Conservation (phyloP, 2,888 invertebrate genomes). For the Cylloceria caligata region DNA sequence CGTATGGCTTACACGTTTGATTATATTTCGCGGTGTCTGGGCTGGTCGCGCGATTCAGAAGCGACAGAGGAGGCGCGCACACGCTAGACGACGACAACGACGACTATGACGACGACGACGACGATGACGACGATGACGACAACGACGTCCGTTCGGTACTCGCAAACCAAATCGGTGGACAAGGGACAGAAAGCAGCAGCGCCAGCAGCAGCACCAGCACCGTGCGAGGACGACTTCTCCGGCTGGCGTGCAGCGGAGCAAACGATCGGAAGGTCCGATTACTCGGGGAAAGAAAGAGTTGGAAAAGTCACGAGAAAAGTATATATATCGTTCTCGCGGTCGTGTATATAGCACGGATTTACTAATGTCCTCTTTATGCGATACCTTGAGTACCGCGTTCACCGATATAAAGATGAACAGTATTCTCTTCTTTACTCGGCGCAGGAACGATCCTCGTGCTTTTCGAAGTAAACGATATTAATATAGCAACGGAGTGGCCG, state of each 20-base stretch:
- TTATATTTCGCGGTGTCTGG: conserved; percentile 63
- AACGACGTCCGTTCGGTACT: conserved; percentile 26
- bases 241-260: conserved; percentile 39
- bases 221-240: conserved; percentile 48
- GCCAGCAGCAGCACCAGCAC: conserved; percentile 7
- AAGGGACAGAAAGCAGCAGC: not conserved
- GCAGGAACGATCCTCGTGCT: not conserved
- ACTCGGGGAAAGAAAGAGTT: conserved; percentile 59
- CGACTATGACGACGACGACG: too few species aligned
- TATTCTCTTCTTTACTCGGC: conserved; percentile 2
- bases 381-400: not conserved
- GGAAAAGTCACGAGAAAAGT: conserved; percentile 62
- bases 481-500: not conserved
- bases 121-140: conserved; percentile 24
- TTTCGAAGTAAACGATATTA: not conserved
- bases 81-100: conserved; percentile 51
- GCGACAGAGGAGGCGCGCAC: conserved; percentile 17
- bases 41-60: conserved; percentile 39
- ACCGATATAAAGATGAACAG: not conserved
- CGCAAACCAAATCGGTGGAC: not conserved
- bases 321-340: conserved; percentile 34
- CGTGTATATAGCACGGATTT: conserved; percentile 6
- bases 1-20: conserved; percentile 69
- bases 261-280: conserved; percentile 64
- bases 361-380: conserved; percentile 49